Evolutionary conservation across 1,140 invertebrate genomes (phyloP).

Genomic region (Drosophila sp.): DNA sequence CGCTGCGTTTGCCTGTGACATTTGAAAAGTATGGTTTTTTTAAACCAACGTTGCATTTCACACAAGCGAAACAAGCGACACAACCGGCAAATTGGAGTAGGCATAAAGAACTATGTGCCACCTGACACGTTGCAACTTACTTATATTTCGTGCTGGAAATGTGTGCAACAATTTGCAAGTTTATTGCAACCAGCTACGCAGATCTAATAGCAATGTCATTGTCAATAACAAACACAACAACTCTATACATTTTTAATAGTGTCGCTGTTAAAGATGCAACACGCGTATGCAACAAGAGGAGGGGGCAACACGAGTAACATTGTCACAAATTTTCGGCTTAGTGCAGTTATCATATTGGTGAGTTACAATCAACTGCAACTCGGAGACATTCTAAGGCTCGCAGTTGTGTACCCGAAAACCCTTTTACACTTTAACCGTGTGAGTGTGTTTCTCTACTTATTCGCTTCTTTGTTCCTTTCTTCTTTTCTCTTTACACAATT

Average conservation of each 20-base stretch:
- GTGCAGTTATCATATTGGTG: conserved; percentile 13
- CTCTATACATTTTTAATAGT: conserved; percentile 17
- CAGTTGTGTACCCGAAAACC: not conserved
- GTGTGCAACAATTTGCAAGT: conserved; percentile 34
- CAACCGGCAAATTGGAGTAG: conserved; percentile 12
- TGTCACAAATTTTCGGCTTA: conserved; percentile 2
- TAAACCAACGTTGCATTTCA: conserved; percentile 20
- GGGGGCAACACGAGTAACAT: not conserved
- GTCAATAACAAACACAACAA: not conserved
- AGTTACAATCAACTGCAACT: conserved; percentile 7
- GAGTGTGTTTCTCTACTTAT: not conserved
- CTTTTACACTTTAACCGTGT: conserved; percentile 3
- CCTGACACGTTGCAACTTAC: not conserved
- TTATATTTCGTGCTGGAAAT: conserved; percentile 10
- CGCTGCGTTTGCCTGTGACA: conserved; percentile 1
- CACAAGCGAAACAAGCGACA: not conserved
- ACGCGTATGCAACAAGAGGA: not conserved
- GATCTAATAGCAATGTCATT: conserved; percentile 5
- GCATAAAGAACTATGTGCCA: conserved; percentile 14
- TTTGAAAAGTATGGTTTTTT: not conserved
- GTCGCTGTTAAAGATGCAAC: conserved; percentile 2
- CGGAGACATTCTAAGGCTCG: not conserved
- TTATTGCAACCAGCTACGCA: conserved; percentile 24
- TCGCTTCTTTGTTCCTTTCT: not conserved
- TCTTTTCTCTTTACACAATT: not conserved